phyloP scores from a whole-genome alignment of 2,113 vertebrate genomes.

The Apodemus sylvaticus region DNA sequence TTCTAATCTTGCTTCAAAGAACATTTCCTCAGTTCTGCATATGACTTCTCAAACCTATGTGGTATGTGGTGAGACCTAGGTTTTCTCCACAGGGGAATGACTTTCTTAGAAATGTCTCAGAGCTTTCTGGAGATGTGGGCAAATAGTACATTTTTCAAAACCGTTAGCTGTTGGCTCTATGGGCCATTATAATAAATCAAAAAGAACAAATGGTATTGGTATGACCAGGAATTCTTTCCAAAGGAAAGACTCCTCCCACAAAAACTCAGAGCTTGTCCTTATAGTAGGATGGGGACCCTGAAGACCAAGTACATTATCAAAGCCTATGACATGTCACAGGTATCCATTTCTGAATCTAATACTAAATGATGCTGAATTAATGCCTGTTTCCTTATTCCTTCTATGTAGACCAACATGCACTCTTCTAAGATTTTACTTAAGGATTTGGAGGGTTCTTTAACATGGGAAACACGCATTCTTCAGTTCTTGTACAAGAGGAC shows the following conservation, averaged over 20 bases:
- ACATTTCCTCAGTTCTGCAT: background rate
- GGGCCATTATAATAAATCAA: slow-evolving; percentile 56
- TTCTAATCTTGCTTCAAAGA: background rate
- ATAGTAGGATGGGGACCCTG: background rate
- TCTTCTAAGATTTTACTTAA: slow-evolving; percentile 25
- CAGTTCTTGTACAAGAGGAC: slow-evolving; percentile 44
- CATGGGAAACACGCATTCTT: background rate
- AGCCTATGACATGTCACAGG: background rate
- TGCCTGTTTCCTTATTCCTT: background rate
- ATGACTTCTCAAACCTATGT: background rate
- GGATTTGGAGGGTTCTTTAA: background rate
- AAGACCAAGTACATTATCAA: background rate
- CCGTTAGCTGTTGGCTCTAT: slow-evolving; percentile 65
- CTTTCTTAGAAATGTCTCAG: background rate
- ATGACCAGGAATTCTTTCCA: slow-evolving; percentile 28
- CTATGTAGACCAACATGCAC: slow-evolving; percentile 8
- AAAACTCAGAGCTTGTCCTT: slow-evolving; percentile 32
- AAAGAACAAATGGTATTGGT: slow-evolving; percentile 12
- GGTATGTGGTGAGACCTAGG: background rate
- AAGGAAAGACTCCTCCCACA: background rate
- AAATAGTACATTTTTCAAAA: slow-evolving; percentile 58
- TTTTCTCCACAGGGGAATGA: slow-evolving; percentile 24
- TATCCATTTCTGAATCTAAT: slow-evolving; percentile 33
- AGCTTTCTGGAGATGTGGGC: slow-evolving; percentile 51
- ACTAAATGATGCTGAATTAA: slow-evolving; percentile 1